Evolutionary conservation across 2,888 invertebrate genomes (phyloP), one percentile per base, ranked within the genome.

Genomic region (Melinaea marsaeus): DNA sequence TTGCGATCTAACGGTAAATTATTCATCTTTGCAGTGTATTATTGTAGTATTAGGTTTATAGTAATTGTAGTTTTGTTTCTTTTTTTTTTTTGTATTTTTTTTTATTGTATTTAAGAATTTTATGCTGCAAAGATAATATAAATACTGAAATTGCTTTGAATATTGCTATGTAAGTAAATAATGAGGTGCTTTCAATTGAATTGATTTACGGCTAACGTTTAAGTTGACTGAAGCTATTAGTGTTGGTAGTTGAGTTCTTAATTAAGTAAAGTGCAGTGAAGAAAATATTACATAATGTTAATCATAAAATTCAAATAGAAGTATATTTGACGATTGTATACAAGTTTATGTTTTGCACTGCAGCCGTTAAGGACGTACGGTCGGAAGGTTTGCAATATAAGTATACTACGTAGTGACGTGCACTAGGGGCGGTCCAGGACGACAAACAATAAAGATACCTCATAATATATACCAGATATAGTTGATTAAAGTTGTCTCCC

Each of bases 301-400:
- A 7, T 32, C 32, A 56, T 37, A 56, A 37, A 1, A 35, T 4
- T 37, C 34, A 35, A 13, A 33, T 32, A 34, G n/a, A 56, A 33
- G 33, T 33, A 34, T 32, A 32, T 35, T 56, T 56, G 34, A 56
- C 35, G 69, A 59, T 65, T 69, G 69, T 74, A 78, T 74, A 79
- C 71, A 73, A 74, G 73, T 75, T 77, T 57, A 80, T 80, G 86
- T 88, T 86, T 86, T 88, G 81, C 87, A 85, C 84, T 77, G 90
- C 90, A 90, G 90, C 90, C 88, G 74, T 81, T 88, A 86, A 88
- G 90, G 90, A 90, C 84, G 68, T 88, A 89, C 84, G 83, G 85
- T 80, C 86, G 87, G 77, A 90, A 90, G 90, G 90, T 75, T 75
- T 73, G 75, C 74, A 75, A 74, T 72, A 72, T 72, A 71, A 74